Evolutionary conservation across 2,797 vertebrate genomes (phyloP), one percentile per base, ranked within the genome.

Genomic region (Enteromius viviparus): DNA sequence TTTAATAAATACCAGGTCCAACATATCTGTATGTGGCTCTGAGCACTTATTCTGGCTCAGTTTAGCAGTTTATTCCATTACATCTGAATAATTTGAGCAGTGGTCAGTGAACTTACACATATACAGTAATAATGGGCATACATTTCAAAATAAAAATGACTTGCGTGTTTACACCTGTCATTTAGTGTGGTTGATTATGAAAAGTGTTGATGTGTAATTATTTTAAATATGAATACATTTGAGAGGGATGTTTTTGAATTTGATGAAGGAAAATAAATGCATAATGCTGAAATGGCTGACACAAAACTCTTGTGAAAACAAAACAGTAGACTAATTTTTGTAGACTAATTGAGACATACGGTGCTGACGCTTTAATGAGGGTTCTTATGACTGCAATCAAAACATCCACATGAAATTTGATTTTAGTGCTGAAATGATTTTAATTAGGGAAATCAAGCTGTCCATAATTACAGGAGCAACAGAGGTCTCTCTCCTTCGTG

Each of bases 381-480:
- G 78, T 87, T 75, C 83, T 84, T 83, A 83, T 80, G 80, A 90
- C 85, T 88, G 80, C 88, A 88, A 83, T 86, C 90, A 90, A 83
- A 89, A 87, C 81, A 84, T 85, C 83, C 85, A 81, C 78, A 81
- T 80, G 80, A 87, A 75, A 85, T 86, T 85, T 55, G 76, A 85
- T 85, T 85, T 84, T 83, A 84, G 82, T 40, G 65, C 76, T 82
- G 42, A 83, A 89, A 88, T 85, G 55, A 88, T 88, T 92, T 92
- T 90, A 90, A 93, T 93, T 91, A 90, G 85, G 86, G 85, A 90
- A 89, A 85, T 91, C 91, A 90, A 89, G 86, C 88, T 89, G 88
- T 90, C 86, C 79, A 9, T 89, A 91, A 89, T 89, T 62, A 89
- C 87, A 87, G 85, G 86, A 86, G 84, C 90, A 87, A 86, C 80